Conservation (phyloP, 1,140 invertebrate species). For the Vanessa atalanta region DNA sequence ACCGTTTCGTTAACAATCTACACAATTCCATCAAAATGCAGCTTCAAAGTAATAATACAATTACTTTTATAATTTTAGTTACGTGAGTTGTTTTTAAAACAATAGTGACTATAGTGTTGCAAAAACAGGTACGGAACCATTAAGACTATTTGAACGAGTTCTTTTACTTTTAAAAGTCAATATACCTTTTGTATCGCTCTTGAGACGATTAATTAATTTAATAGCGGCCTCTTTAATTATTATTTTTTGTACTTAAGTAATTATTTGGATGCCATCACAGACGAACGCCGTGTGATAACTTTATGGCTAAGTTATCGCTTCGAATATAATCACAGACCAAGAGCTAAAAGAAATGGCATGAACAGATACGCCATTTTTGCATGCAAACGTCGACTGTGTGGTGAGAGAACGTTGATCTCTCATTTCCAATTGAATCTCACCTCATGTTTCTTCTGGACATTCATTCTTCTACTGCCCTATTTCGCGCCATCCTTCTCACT, state of each 20-base stretch:
- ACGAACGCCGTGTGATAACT: conserved; percentile 10
- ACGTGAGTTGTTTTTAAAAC: too few relatives aligned
- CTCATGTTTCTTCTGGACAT: too few relatives aligned
- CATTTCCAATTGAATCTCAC: too few relatives aligned
- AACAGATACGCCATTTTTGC: too few relatives aligned
- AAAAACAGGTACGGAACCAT: background rate
- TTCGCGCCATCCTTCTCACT: too few relatives aligned
- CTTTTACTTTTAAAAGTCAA: background rate
- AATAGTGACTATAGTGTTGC: background rate
- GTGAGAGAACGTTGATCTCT: too few relatives aligned
- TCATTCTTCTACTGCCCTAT: too few relatives aligned
- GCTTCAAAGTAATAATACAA: background rate
- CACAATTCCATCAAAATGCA: background rate
- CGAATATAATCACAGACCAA: background rate
- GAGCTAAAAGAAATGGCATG: background rate
- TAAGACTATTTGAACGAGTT: background rate
- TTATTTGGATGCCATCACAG: conserved; percentile 14
- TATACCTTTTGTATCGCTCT: conserved; percentile 8
- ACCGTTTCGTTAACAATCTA: background rate
- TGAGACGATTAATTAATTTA: conserved; percentile 41
- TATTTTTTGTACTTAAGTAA: conserved; percentile 12
- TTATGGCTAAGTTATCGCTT: conserved; percentile 13
- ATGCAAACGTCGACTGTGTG: too few relatives aligned
- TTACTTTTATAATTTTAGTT: background rate
- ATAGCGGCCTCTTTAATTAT: conserved; percentile 32